Base-by-base conservation (phyloP, 2,113 vertebrate genomes). In the Myiopsitta monachus region DNA sequence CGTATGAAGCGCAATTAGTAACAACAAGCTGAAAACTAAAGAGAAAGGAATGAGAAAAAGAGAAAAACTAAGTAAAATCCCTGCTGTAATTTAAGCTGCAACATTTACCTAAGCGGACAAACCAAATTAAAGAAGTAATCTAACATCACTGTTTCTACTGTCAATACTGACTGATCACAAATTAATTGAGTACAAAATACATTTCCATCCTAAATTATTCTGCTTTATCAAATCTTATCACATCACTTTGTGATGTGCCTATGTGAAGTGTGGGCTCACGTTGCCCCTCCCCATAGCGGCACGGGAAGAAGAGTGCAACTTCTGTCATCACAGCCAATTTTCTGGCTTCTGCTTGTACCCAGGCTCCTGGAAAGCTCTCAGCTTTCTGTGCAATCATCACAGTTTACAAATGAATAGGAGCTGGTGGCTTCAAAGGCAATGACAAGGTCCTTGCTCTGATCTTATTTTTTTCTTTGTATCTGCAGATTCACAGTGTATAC, bases 231-330 rank as follows among this genome's bases (percentile, higher is more conserved):
- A 88, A 59, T 52, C 52, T n/a, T 86, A 83, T 76, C 28, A 36
- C 7, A 62, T n/a, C 3, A 46, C 11, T n/a, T 44, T 30, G 15
- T 44, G 36, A 55, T 47, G 6, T 66, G 11, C 8, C 36, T 73
- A 0, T 22, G 2, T 47, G 69, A 86, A n/a, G 1, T 18, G 3
- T 80, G 24, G 18, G 72, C 8, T 66, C 4, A 0, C 18, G 6
- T 41, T 69, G 12, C 36, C 27, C 24, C 7, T 76, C 41, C 11
- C 10, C 30, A 18, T 16, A 80, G 23, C 31, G 88, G 23, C 14
- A 28, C 2, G 4, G 36, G 22, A 92, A 92, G 44, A 66, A 83
- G 23, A 5, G 5, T 8, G 5, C 5, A 68, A 21, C 18, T 88
- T 67, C 76, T 51, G 62, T 21, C 18, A 44, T 18, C 14, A 18